Base-by-base conservation (phyloP, 2,113 vertebrate species). In the Phylloscopus trochilus region DNA sequence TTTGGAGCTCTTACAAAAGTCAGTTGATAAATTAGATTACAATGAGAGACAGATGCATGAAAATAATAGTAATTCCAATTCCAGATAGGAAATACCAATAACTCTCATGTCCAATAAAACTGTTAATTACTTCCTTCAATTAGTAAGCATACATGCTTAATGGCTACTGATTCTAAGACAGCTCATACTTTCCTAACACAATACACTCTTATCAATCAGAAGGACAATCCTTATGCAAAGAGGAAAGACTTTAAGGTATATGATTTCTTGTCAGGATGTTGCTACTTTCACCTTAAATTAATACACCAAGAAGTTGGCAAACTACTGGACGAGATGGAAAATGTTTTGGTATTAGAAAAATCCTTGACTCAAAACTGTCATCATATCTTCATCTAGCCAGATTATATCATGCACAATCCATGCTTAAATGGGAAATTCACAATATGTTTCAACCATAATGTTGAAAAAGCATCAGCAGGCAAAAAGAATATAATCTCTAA, bases 401-500 rank as follows among this genome's bases (percentile, higher is more conserved):
- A 76, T 33, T 82, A 11, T 77, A 77, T 56, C 51, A 72, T 22
- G 55, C 2, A 77, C 18, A 79, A 47, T 43, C 30, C 35, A 75
- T 33, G 37, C 66, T 91, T 64, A 84, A 74, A 59, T 6, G 41
- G 44, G 16, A 79, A 74, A 77, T 73, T 81, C 59, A 80, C 46
- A 46, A 17, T 90, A 68, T 63, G 10, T 62, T 94, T 94, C 74
- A 96, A 83, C 39, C 58, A 22, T 86, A 96, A 94, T 6, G 4
- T 21, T 95, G 75, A 94, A 95, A 76, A 93, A 74, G 43, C n/a
- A 92, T 76, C 46, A 90, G 30, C 41, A 81, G 53, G 35, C 33
- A 92, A 79, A 94, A 90, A n/a, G 49, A 96, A 60, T 96, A 95
- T 58, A 91, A 94, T 84, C n/a, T 91, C 43, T 94, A 93, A 95